These are phyloP conservation scores for Omphaloscelis lunosa DNA, from an alignment of 2,888 invertebrate species.

Conservation along the genomic window DNA sequence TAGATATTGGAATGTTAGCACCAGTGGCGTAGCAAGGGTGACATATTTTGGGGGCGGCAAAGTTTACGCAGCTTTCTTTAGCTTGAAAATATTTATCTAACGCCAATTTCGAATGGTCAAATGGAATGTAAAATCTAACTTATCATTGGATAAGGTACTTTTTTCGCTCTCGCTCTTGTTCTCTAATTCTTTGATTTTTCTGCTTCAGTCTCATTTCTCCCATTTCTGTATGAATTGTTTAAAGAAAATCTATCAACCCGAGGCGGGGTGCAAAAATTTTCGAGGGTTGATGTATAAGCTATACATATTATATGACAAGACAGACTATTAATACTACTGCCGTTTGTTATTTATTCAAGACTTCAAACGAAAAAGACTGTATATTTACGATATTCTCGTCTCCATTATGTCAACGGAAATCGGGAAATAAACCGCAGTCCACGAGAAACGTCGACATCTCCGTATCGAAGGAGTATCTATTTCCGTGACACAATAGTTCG, in stretches of 20 bases:
- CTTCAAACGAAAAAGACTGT: neutral
- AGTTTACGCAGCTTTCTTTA: neutral
- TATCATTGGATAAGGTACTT: no score
- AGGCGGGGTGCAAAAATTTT: neutral
- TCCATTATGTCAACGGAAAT: conserved; percentile 19
- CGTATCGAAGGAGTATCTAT: conserved; percentile 11
- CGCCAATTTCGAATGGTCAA: neutral
- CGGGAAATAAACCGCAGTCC: neutral
- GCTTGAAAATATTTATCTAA: neutral
- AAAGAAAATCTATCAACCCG: neutral
- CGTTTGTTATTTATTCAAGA: neutral
- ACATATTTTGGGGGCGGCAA: neutral
- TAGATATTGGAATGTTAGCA: neutral
- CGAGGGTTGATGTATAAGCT: neutral
- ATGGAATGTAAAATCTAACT: neutral
- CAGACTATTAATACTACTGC: neutral
- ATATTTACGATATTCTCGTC: neutral
- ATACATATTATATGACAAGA: neutral
- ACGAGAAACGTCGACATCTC: conserved; percentile 7
- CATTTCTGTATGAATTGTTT: neutral
- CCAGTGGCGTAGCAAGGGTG: neutral
- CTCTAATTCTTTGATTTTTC: neutral
- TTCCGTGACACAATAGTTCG: conserved; percentile 39
- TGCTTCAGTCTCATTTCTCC: neutral
- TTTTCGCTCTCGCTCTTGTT: neutral